Base-by-base conservation (phyloP, 2,888 invertebrate species). In the Pyrrhosoma nymphula region DNA sequence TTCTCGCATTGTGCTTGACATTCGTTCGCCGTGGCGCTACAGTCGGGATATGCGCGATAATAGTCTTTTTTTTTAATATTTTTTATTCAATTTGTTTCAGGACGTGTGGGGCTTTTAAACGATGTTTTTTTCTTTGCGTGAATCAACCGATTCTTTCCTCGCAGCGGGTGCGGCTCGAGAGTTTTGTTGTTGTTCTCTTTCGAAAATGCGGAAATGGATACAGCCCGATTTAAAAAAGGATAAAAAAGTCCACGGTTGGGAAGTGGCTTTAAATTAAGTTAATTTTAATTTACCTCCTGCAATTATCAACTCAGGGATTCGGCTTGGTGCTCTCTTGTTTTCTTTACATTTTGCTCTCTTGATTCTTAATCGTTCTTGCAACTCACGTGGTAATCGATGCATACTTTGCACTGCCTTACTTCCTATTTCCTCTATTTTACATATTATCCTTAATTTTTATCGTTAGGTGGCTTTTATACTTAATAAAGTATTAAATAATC, bases 91-190 rank as follows among this genome's bases (percentile, higher is more conserved):
- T 82, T 82, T 82, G 3, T 35, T 82, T 82, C 30, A n/a, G 69
- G 88, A 10, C 39, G 35, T 47, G 3, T 56, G 26, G 89, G n/a
- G 56, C 56, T 56, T 47, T 56, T 20, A 8, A 47, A 60, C 10
- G 56, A 3, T 56, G 55, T 89, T 89, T 89, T 89, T 56, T 89
- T 56, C 16, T 55, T 16, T 56, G 55, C 89, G n/a, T 89, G 89
- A 89, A 89, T 56, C 56, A 30, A 56, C 26, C 89, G 89, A 89
- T 55, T 89, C 89, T 89, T 89, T 89, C 23, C 56, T 26, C 89
- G 56, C 30, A 82, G 35, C 35, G 35, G 82, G 82, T 16, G 30
- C 35, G n/a, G 35, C 82, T 82, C 35, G 30, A n/a, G 14, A 16
- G 75, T 35, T 69, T 69, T 69, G 12, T 82, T n/a, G n/a, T 69